A percentile compares a stretch with the other conserved stretches of the same genome.
Conservation (phyloP, 2,888 invertebrate genomes). For the Dascillus cervinus region DNA sequence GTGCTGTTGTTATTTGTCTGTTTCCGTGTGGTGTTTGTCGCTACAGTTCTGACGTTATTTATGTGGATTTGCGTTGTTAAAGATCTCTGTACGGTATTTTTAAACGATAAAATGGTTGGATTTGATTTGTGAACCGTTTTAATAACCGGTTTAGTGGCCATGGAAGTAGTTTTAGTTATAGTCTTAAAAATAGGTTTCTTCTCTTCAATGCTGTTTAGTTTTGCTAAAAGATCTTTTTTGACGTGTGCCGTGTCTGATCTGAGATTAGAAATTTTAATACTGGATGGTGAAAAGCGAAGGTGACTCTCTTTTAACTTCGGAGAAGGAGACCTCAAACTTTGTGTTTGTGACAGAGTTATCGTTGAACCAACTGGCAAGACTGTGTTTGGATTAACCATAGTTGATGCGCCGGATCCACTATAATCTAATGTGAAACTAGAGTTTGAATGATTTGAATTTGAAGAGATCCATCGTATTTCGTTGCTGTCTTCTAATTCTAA, state of each 20-base stretch:
- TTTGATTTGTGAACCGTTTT: constrained; percentile 29
- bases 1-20: constrained; percentile 22
- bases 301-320: constrained; percentile 63
- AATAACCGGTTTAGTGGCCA: constrained; percentile 33
- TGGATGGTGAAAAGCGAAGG: constrained; percentile 62
- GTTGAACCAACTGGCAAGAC: constrained; percentile 63
- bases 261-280: constrained; percentile 56
- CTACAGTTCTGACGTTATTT: constrained; percentile 19
- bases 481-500: constrained; percentile 61
- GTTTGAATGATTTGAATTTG: constrained; percentile 49
- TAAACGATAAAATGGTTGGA: constrained; percentile 29
- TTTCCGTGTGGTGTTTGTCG: constrained; percentile 17
- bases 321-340: constrained; percentile 47
- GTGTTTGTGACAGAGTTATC: constrained; percentile 48
- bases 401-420: constrained; percentile 59
- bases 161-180: constrained; percentile 36
- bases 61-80: constrained; percentile 34
- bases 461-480: constrained; percentile 49
- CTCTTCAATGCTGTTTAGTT: constrained; percentile 40
- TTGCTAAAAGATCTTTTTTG: constrained; percentile 58
- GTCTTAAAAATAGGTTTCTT: constrained; percentile 32
- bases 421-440: constrained; percentile 62
- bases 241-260: constrained; percentile 47
- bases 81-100: constrained; percentile 28
- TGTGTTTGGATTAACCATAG: constrained; percentile 86